phyloP scores from a whole-genome alignment of 2,113 vertebrate species.

The Nothocercus nigrocapillus region DNA sequence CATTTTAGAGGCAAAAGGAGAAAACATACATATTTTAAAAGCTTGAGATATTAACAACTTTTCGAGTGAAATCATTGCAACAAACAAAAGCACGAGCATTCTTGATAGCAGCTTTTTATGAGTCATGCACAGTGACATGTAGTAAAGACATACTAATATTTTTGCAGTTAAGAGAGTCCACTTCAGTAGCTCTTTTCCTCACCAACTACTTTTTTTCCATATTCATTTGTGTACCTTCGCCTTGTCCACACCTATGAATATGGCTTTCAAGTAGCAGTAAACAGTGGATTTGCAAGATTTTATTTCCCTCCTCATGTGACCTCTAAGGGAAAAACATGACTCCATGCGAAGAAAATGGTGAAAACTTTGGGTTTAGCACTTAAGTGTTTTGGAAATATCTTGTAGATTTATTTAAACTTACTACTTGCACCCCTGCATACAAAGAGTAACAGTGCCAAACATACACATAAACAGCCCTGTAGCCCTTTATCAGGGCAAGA shows the following conservation, averaged over 20 bases:
- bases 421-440: neutral
- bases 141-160: neutral
- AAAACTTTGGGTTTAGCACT: neutral
- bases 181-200: accelerated
- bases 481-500: neutral
- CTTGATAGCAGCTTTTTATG: neutral
- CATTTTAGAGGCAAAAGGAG: neutral
- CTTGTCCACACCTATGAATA: neutral
- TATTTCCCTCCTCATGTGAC: accelerated
- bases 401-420: neutral
- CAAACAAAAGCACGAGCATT: neutral
- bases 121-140: neutral
- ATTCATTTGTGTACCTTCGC: neutral
- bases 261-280: neutral
- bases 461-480: neutral
- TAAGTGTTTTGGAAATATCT: neutral
- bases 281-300: neutral
- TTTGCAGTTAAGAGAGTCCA: neutral
- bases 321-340: neutral
- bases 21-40: accelerated
- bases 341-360: accelerated
- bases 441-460: neutral
- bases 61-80: neutral
- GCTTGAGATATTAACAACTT: neutral
- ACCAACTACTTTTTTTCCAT: neutral